Base-by-base conservation (phyloP, 2,797 vertebrate genomes). In the Lagocephalus sceleratus region DNA sequence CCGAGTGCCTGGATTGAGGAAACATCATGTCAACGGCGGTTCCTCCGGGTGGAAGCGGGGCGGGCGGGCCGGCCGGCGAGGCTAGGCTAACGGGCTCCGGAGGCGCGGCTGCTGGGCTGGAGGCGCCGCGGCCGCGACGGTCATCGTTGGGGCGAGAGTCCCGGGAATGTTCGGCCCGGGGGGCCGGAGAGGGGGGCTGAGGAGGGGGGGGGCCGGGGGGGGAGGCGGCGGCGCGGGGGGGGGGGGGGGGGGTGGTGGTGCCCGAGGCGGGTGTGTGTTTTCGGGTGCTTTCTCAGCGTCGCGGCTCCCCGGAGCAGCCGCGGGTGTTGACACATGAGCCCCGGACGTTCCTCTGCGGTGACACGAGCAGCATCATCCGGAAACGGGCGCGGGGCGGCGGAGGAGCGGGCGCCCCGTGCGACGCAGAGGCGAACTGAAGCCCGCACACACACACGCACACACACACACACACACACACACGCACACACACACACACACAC, bases 1-100 rank as follows among this genome's bases (percentile, higher is more conserved):
- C 95, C 94, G 95, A 94, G 90, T 96, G 95, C 83, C 95, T 93
- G 76, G 95, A 94, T 94, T 95, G 94, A 91, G 95, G 94, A 95
- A 96, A 97, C 95, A 98, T 97, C 94, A 96, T 96, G 92, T 94
- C 94, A 92, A 75, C 94, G 90, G 71, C 57, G 71, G 78, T 69
- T 60, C 65, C 71, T 44, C 17, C 52, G 50, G 50, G 47, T 74
- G 58, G 41, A 17, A 42, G 38, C 63, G 47, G 47, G 75, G 54
- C 50, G 5, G 57, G 63, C 75, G 54, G 73, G 84, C 79, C 80
- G 75, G 79, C 82, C 56, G 72, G 82, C 79, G 83, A 85, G 78
- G 85, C 79, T 84, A 85, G 78, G 85, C 88, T 86, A 86, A 87
- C 76, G 75, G 65, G 65, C 82, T 75, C 67, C 75, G 75, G 2